phyloP scores from a whole-genome alignment of 2,888 invertebrate species.

The Drosophila suboccidentalis region DNA sequence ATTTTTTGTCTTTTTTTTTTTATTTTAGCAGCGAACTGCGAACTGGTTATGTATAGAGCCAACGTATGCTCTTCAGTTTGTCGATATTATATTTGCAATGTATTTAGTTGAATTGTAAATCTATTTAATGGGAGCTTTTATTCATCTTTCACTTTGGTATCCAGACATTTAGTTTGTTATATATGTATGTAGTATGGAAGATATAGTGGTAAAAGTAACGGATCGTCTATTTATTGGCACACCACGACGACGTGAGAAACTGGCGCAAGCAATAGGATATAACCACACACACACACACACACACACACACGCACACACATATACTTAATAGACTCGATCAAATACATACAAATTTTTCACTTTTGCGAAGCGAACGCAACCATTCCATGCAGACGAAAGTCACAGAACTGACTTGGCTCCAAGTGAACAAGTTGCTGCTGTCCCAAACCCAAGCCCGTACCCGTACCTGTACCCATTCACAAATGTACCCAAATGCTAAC shows the following conservation, averaged over 20 bases:
- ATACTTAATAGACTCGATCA: background rate
- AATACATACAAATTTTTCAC: slow-evolving; percentile 20
- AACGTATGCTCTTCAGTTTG: background rate
- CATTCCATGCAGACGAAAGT: slow-evolving; percentile 58
- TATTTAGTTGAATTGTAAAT: background rate
- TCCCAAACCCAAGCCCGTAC: slow-evolving; percentile 6
- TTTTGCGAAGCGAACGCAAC: slow-evolving; percentile 46
- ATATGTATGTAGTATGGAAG: no score
- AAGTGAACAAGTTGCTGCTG: slow-evolving; percentile 47
- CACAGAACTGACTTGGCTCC: slow-evolving; percentile 65
- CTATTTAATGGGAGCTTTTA: background rate
- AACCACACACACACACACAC: background rate
- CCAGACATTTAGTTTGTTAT: background rate
- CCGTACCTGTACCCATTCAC: background rate
- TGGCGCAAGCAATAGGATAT: slow-evolving; percentile 22
- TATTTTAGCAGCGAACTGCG: background rate
- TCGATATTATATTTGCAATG: background rate
- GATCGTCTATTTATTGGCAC: slow-evolving; percentile 7
- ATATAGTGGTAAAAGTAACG: slow-evolving; percentile 1
- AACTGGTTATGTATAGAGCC: background rate
- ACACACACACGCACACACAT: background rate
- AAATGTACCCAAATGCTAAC: slow-evolving; percentile 7
- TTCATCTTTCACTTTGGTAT: background rate
- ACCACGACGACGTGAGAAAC: slow-evolving; percentile 22
- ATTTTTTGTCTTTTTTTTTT: background rate